Evolutionary conservation across 2,888 invertebrate genomes (phyloP), one percentile per base, ranked within the genome.

Genomic region (Mesorhabditis belari): DNA sequence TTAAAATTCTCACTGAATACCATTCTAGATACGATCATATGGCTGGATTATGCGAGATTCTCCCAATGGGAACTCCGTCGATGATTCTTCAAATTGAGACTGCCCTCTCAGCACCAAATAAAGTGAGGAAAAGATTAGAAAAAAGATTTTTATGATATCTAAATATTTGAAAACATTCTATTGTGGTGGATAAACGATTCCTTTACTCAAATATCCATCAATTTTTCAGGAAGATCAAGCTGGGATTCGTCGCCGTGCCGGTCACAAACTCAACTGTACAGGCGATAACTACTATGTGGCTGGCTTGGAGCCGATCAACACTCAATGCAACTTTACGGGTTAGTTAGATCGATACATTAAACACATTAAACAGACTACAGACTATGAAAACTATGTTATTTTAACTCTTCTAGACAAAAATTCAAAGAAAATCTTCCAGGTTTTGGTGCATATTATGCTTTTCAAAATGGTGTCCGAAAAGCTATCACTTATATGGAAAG

Each of bases 21-120:
- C n/a, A n/a, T n/a, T n/a, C n/a, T n/a, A 83, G 82, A 63, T 83
- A 83, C 72, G 84, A 84, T 67, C 84, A 84, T 67, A 82, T 82
- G 72, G 80, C 83, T 5, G 79, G 82, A 2, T 69, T 84, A 49
- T 84, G 84, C 79, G 84, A 84, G 64, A 73, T 83, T 26, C 71
- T 84, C 12, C 84, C 84, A 6, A 81, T 81, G 26, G 77, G 76
- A 59, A 74, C 74, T 6, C 67, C 74, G n/a, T 74, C 74, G 4
- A 69, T 74, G 71, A 64, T 74, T 24, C 65, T 74, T 1, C 70
- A 74, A 29, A 59, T 74, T 24, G 64, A 68, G 63, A 69, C 64
- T n/a, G 73, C 73, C 5, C 9, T 71, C 23, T 60, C 61, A 27
- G 70, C 66, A 6, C 61, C 65, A n/a, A 61, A 49, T 5, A 44